Percentiles rank a stretch among this genome's conserved stretches.
phyloP scores from a whole-genome alignment of 2,113 vertebrate genomes.

The Oreocharis arfaki region DNA sequence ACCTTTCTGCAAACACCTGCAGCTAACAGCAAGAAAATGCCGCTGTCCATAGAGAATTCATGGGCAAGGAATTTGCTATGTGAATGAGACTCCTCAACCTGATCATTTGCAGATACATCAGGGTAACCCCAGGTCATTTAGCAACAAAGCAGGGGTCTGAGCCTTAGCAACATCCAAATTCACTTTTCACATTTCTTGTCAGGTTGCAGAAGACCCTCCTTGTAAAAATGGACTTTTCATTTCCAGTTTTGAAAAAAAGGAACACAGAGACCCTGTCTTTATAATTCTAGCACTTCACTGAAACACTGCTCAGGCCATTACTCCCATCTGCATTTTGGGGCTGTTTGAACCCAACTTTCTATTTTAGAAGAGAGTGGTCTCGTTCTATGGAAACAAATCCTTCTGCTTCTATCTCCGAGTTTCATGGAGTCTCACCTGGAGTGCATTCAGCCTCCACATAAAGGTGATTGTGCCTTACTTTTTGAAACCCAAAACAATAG shows the following conservation, averaged over 20 bases:
- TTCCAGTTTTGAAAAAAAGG: background rate
- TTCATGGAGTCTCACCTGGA: background rate
- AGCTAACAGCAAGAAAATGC: background rate
- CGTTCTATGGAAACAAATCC: background rate
- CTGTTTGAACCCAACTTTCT: background rate
- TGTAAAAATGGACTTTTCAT: background rate
- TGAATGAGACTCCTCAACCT: background rate
- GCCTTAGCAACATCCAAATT: background rate
- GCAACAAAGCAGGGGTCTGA: rapidly evolving
- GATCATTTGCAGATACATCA: background rate
- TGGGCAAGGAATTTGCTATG: background rate
- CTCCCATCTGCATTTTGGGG: background rate
- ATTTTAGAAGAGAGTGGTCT: rapidly evolving
- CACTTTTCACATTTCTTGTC: background rate
- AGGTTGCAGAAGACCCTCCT: background rate
- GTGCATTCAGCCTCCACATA: background rate
- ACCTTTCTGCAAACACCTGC: background rate
- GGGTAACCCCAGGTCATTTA: background rate
- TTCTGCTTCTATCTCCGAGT: background rate
- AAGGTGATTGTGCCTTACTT: background rate
- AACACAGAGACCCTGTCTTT: background rate
- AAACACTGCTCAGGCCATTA: background rate
- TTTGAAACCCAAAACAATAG: background rate
- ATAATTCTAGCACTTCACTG: background rate
- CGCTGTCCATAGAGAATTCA: background rate